phyloP scores from a whole-genome alignment of 2,113 vertebrate genomes.

The Scomber scombrus region DNA sequence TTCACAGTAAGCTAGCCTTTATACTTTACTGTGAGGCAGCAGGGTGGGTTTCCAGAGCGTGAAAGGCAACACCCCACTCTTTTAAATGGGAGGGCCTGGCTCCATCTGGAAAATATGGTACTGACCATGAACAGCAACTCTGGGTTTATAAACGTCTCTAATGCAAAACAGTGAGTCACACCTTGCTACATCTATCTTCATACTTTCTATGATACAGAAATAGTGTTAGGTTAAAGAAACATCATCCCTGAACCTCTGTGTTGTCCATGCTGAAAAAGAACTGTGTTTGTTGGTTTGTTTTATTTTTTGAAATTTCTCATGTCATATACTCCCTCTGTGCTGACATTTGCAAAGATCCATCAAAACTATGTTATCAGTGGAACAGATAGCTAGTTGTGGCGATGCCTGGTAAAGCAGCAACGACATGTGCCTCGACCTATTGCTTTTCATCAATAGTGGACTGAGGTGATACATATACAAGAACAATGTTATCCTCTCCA shows the following conservation, averaged over 20 bases:
- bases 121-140: no score
- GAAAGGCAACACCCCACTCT: no score
- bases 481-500: not conserved
- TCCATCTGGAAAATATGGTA: no score
- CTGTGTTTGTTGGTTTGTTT: not conserved
- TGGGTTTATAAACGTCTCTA: no score
- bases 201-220: no score
- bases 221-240: not conserved
- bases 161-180: no score
- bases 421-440: not conserved
- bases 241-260: not conserved
- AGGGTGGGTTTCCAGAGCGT: no score
- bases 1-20: no score
- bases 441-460: not conserved
- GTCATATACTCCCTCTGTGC: not conserved
- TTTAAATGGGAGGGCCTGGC: no score
- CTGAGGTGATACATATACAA: not conserved
- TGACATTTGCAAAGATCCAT: not conserved
- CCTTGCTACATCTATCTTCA: no score
- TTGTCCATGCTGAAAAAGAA: not conserved
- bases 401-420: not conserved
- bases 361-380: conserved; percentile 5
- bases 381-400: not conserved
- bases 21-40: no score
- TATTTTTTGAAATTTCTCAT: not conserved